Base-by-base conservation (phyloP, 2,797 vertebrate genomes). In the Furcifer pardalis region DNA sequence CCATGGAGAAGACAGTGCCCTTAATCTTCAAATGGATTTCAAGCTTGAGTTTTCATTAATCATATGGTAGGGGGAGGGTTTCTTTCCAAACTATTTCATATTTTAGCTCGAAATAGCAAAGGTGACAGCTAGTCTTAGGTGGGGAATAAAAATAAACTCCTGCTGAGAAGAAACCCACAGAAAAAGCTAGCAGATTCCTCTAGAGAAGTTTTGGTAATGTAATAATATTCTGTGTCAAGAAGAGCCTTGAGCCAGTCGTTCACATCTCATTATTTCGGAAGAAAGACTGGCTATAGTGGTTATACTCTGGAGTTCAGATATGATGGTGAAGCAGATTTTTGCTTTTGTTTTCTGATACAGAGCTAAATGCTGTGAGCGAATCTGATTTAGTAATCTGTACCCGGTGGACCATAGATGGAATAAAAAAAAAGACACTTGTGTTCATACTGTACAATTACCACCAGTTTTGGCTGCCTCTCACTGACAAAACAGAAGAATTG, bases 21-120 rank as follows among this genome's bases (percentile, higher is more conserved):
- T 92, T 89, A 92, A 94, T 90, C 84, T 91, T 91, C 81, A 84
- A 77, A 49, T 82, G 62, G 25, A 87, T 88, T 93, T 89, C 79
- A 88, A 84, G 86, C 75, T 91, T 87, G 69, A 88, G 81, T 80
- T 78, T 94, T 89, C 86, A 85, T 91, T 90, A 88, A 91, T 90
- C 52, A 90, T 25, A 84, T 62, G 37, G 44, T 2, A 9, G 77
- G 19, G 40, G 23, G 2, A 3, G 44, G n/a, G 8, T 7, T 37
- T 84, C 35, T 89, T 89, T 91, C 77, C 40, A 86, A 79, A 52
- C 15, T 42, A 27, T 63, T 89, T 91, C 84, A 86, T 69, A 46
- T 88, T 91, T 91, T 89, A 89, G 85, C 84, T 88, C 69, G 52
- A 79, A 81, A 86, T 62, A 84, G 40, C 49, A 91, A 85, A 83